Conservation (phyloP, 2,888 invertebrate genomes). For the Anodontia alba region DNA sequence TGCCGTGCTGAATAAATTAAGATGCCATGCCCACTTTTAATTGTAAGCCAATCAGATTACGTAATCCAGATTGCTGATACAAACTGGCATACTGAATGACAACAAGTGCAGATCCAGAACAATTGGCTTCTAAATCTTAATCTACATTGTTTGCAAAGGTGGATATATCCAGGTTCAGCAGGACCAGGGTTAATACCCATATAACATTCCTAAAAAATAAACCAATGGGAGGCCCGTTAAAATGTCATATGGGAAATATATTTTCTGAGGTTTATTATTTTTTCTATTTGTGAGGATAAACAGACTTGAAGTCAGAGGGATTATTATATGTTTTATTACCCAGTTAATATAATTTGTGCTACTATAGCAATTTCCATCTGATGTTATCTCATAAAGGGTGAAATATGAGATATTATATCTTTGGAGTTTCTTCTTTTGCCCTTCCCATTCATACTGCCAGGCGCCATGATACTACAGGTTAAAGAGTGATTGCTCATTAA, state of each 20-base stretch:
- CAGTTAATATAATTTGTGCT: constrained; percentile 13
- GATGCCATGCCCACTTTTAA: no score
- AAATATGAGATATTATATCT: constrained; percentile 14
- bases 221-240: background rate
- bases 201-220: constrained; percentile 5
- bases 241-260: constrained; percentile 16
- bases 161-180: no score
- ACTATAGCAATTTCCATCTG: background rate
- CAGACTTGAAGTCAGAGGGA: background rate
- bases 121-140: no score
- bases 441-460: background rate
- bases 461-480: background rate
- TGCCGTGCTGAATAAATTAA: no score
- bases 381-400: background rate
- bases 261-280: constrained; percentile 8
- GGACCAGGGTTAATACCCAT: no score
- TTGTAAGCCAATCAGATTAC: no score
- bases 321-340: constrained; percentile 11
- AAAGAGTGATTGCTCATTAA: background rate
- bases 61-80: no score
- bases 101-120: no score
- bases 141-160: no score
- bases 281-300: constrained; percentile 7
- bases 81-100: no score
- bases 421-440: background rate